Base-by-base conservation (phyloP, 2,888 invertebrate genomes). In the Electrophaes corylata region DNA sequence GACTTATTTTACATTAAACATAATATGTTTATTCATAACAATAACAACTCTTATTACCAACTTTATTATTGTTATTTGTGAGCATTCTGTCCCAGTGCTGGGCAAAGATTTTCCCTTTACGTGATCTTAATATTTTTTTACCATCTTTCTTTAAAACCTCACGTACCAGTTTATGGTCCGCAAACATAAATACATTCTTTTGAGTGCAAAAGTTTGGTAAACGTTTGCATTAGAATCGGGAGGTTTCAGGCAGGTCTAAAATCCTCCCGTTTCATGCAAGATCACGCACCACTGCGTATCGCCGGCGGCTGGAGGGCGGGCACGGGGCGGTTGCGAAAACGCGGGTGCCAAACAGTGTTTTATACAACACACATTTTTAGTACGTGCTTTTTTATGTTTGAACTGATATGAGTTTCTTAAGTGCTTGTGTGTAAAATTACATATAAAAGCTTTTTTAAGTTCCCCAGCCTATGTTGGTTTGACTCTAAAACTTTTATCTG, bases 201-300 rank as follows among this genome's bases (percentile, higher is more conserved):
- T 75, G 78, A 80, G 80, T 81, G 81, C 78, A 78, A 77, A 77
- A 79, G 72, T 78, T 81, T 63, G 67, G 80, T 77, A 83, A 86
- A 86, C 83, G 84, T 87, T 88, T 87, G 83, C 80, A 60, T 71
- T 82, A 67, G 82, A 80, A 84, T 85, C 78, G 79, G 75, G 72
- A 65, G 75, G 74, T 78, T 83, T 79, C 76, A 75, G 79, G 75
- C 76, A 58, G 74, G 71, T 69, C 71, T 72, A 70, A 84, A 86
- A 89, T 87, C 89, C 86, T 69, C 67, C 57, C 58, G 77, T 73
- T 75, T 72, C 73, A 88, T 89, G 89, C 88, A 76, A 63, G 74
- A 76, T 78, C 89, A 89, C 88, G 88, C 81, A 75, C 83, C 77
- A 70, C 67, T 78, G 83, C 85, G 83, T 84, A 81, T 81, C 79